A percentile compares a stretch with the other conserved stretches of the same genome.
These are phyloP conservation scores for Heliconius ethilla DNA, from an alignment of 2,888 invertebrate species.

Conservation along the genomic window DNA sequence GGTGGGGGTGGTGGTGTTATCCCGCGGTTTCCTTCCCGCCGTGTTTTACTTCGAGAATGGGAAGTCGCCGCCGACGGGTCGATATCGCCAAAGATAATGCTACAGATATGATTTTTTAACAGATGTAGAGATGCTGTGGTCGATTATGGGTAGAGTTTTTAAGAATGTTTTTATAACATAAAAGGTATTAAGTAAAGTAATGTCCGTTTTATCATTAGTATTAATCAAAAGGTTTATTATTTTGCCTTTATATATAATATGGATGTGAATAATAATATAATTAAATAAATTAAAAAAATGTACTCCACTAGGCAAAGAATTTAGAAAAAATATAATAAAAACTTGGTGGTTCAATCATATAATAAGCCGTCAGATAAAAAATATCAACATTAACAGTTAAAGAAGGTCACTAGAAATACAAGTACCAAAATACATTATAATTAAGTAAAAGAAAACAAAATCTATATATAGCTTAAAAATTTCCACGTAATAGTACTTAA, in stretches of 20 bases:
- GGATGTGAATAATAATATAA: not conserved
- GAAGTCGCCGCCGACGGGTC: conserved; percentile 81
- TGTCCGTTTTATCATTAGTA: not conserved
- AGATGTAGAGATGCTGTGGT: conserved; percentile 30
- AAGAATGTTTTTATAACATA: too few relatives aligned
- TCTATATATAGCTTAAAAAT: not conserved
- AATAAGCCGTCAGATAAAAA: not conserved
- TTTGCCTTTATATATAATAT: not conserved
- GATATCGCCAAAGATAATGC: conserved; percentile 78
- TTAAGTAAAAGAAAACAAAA: not conserved
- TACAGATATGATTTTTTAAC: conserved; percentile 50
- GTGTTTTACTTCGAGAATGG: conserved; percentile 82
- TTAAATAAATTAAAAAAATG: not conserved
- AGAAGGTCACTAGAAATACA: not conserved
- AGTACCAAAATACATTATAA: not conserved
- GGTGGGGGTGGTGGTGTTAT: conserved; percentile 70
- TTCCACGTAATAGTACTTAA: conserved; percentile 21
- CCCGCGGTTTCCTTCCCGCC: conserved; percentile 82
- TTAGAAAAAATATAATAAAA: not conserved
- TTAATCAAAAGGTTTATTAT: not conserved
- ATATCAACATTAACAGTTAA: not conserved
- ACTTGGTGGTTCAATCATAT: not conserved
- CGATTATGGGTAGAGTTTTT: not conserved
- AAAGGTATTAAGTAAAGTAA: not conserved
- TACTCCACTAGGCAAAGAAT: not conserved